These are phyloP conservation scores for Stegana nigrithorax DNA, from an alignment of 2,888 invertebrate species.

Conservation along the genomic window DNA sequence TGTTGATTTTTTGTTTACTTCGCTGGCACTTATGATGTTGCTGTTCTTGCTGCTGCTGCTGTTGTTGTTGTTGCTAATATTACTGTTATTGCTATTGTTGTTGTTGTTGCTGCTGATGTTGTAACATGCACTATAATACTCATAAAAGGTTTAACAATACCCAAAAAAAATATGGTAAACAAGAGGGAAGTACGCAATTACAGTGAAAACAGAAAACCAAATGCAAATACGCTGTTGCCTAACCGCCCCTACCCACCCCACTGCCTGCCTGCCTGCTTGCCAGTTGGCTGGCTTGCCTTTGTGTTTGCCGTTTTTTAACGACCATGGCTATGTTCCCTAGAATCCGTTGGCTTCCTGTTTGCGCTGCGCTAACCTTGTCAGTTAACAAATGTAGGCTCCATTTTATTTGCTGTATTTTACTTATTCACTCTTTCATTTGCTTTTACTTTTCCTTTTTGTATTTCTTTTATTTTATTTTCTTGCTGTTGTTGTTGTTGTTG, in stretches of 20 bases:
- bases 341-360: slow-evolving; percentile 21
- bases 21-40: too few species aligned
- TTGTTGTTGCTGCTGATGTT: background rate
- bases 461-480: background rate
- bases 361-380: slow-evolving; percentile 44
- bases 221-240: too few species aligned
- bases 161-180: background rate
- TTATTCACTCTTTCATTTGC: background rate
- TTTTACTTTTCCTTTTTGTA: background rate
- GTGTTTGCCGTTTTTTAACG: slow-evolving; percentile 8
- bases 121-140: background rate
- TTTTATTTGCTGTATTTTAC: too few species aligned
- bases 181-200: slow-evolving; percentile 31
- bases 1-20: slow-evolving; percentile 43
- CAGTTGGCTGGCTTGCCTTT: slow-evolving; percentile 22
- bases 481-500: too few species aligned
- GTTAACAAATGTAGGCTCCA: slow-evolving; percentile 52
- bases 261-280: too few species aligned
- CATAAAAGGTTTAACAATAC: background rate
- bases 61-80: too few species aligned
- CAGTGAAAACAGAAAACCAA: too few species aligned
- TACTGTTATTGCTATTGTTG: background rate
- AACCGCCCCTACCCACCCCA: too few species aligned
- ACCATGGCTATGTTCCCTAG: slow-evolving; percentile 12
- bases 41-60: too few species aligned